Base-by-base conservation (phyloP, 2,113 vertebrate genomes). In the Calyptomena viridis region DNA sequence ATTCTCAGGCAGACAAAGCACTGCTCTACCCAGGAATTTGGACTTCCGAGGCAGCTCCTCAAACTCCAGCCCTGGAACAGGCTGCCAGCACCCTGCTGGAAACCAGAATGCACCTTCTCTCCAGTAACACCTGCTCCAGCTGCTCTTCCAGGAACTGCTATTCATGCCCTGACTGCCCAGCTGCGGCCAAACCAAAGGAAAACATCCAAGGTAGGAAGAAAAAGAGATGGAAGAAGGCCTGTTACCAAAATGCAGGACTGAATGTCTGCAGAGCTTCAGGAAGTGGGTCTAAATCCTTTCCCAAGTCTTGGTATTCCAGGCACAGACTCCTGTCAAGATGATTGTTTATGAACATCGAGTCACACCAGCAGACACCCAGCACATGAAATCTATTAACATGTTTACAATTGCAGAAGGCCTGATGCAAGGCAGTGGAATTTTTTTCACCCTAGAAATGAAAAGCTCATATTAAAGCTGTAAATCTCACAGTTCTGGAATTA, bases 1-100 rank as follows among this genome's bases (percentile, higher is more conserved):
- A 94, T 95, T 96, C 94, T 86, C 94, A 63, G 68, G 81, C 92
- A 93, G 79, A 90, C 90, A 94, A 90, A 93, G 79, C 59, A 7
- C 14, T 30, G 68, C 50, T n/a, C 90, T 88, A 66, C 67, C 68
- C 37, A 31, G 73, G 93, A 96, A 90, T 87, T 8, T n/a, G 68
- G 53, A 73, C 49, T 94, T 90, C 64, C 7, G 14, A 82, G 68
- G 79, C 82, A 88, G 63, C 71, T 94, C 68, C 89, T 47, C 35
- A 76, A 89, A 84, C 53, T 39, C 31, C 71, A 74, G 25, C 8
- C 74, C 62, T 62, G 74, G 47, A 58, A 46, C 14, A 49, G 53
- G 55, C 78, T 71, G 78, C 55, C 59, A 94, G 74, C 71, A 49
- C 62, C 28, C 53, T 33, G 35, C 67, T 79, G n/a, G 52, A 73